Evolutionary conservation across 2,888 invertebrate genomes (phyloP).

Genomic region (Neelides folsomi): DNA sequence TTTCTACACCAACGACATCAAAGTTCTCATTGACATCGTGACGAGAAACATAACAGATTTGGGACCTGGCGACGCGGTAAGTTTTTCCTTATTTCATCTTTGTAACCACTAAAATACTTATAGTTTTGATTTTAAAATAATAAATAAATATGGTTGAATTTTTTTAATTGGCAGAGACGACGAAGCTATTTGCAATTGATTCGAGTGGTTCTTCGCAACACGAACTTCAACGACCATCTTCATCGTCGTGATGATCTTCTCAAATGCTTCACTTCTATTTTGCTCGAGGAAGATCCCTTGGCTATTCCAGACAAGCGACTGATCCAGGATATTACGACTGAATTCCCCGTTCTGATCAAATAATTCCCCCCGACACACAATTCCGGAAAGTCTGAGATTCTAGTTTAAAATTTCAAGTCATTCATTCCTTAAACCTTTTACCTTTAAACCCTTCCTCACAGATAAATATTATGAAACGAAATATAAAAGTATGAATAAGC

Average conservation of each 20-base stretch:
- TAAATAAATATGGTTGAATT: too few relatives aligned
- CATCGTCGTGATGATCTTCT: constrained; percentile 68
- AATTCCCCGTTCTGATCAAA: constrained; percentile 55
- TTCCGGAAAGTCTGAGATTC: too few relatives aligned
- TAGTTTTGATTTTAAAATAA: not conserved
- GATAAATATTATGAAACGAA: too few relatives aligned
- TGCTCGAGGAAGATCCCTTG: constrained; percentile 63
- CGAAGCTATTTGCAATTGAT: constrained; percentile 65
- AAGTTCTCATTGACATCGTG: constrained; percentile 84
- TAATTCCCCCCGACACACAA: not conserved
- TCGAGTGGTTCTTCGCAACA: constrained; percentile 64
- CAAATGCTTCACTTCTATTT: constrained; percentile 72
- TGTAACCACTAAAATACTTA: not conserved
- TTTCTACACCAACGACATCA: constrained; percentile 89
- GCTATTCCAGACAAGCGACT: constrained; percentile 63
- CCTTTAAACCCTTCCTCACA: too few relatives aligned
- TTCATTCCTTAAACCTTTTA: too few relatives aligned
- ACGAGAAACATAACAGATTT: constrained; percentile 79
- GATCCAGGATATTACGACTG: constrained; percentile 67
- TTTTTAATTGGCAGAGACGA: constrained; percentile 47
- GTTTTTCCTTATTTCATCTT: constrained; percentile 13
- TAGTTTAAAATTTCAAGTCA: too few relatives aligned
- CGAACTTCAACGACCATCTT: constrained; percentile 63
- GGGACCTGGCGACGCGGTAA: constrained; percentile 69
- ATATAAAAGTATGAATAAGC: too few relatives aligned